Conservation (phyloP, 2,888 invertebrate genomes). For the Listrodromus nycthemerus region DNA sequence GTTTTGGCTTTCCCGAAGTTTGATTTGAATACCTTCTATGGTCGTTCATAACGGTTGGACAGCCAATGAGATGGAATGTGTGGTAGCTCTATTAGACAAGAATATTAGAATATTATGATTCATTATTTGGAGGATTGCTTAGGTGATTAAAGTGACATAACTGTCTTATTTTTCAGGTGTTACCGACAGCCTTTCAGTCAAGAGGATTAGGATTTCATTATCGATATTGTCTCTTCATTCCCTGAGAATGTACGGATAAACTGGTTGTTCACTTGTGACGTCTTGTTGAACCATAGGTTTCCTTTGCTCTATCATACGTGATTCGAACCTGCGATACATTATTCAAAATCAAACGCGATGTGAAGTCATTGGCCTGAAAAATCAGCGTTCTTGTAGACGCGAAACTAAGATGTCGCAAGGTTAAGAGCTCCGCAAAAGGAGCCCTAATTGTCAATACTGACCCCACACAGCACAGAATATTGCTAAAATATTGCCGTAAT, state of each 20-base stretch:
- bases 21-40: too few relatives aligned
- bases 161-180: conserved; percentile 73
- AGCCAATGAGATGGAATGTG: conserved; percentile 69
- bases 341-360: conserved; percentile 32
- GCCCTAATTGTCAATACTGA: conserved; percentile 66
- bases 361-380: conserved; percentile 72
- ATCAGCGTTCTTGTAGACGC: conserved; percentile 75
- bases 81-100: conserved; percentile 72
- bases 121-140: too few relatives aligned
- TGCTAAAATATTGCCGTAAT: too few relatives aligned
- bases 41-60: conserved; percentile 70
- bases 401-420: conserved; percentile 66
- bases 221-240: conserved; percentile 70
- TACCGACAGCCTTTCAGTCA: conserved; percentile 69
- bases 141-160: too few relatives aligned
- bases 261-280: conserved; percentile 33
- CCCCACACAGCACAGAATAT: too few relatives aligned
- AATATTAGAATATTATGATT: conserved; percentile 72
- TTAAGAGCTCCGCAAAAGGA: conserved; percentile 58
- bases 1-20: conserved; percentile 77
- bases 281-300: conserved; percentile 43
- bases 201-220: conserved; percentile 64
- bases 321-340: conserved; percentile 35
- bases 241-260: conserved; percentile 61
- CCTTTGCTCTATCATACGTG: conserved; percentile 70